Base-by-base conservation (phyloP, 2,888 invertebrate species). In the Ophion ellenae region DNA sequence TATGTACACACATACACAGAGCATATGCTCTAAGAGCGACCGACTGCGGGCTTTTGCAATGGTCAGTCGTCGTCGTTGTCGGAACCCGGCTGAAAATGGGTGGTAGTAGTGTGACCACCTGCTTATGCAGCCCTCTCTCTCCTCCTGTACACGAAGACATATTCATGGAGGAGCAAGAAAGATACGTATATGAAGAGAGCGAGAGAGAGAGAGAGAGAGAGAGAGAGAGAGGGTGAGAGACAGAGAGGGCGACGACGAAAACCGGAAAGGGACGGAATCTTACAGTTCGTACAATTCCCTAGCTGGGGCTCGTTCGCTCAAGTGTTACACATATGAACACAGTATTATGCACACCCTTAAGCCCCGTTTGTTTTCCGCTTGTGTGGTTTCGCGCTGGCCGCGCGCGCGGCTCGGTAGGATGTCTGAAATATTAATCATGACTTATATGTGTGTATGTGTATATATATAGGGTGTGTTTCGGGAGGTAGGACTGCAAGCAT, bases 361-460 rank as follows among this genome's bases (percentile, higher is more conserved):
- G 79, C 85, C 83, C 63, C 79, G 53, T 53, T 80, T 81, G 84
- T 75, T 71, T 75, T 74, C 78, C 63, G 64, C 74, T 66, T 59
- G 81, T 83, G 76, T 66, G 77, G 71, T 83, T 79, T 69, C 45
- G 53, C 45, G 69, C 57, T 80, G 85, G 83, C 82, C 86, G 14
- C 11, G 14, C 47, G 47, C 10, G 47, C 10, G 45, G 9, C 17
- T 3, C 17, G 87, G 87, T 90, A 90, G 84, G 91, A 91, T 90
- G 89, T 87, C 89, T 92, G 90, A 92, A 92, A 92, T 92, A 92
- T 92, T 92, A 92, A 92, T 92, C 92, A 90, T 88, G 91, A 92
- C 92, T 92, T 92, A 92, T 91, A 91, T 17, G 17, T 53, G 17
- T 53, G 17, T 14, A 17, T 53, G 5, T 17, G 53, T 14, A 14